phyloP scores from a whole-genome alignment of 2,797 vertebrate genomes.

The Alcedo quadribrachys region DNA sequence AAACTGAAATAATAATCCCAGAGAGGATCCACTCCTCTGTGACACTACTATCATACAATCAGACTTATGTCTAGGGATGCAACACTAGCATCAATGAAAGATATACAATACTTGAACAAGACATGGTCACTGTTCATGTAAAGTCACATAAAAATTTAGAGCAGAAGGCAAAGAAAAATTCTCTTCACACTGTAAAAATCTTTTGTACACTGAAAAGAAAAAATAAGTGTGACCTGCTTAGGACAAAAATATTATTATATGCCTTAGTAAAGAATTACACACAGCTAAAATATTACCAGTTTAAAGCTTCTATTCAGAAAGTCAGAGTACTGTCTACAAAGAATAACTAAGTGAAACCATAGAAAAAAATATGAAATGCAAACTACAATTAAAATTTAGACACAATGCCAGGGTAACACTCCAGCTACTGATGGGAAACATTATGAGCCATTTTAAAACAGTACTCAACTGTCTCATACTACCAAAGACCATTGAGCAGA shows the following conservation, averaged over 20 bases:
- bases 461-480: neutral
- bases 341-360: neutral
- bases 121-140: neutral
- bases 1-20: neutral
- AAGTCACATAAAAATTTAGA: neutral
- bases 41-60: neutral
- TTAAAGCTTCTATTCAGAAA: neutral
- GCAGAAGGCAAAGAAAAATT: neutral
- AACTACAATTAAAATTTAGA: neutral
- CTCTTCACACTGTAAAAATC: neutral
- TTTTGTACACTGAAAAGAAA: neutral
- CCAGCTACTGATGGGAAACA: neutral
- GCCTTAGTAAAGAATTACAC: neutral
- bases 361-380: neutral
- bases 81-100: neutral
- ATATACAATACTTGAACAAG: neutral
- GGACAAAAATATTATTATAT: neutral
- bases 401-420: neutral
- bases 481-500: neutral
- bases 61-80: neutral
- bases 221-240: neutral
- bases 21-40: neutral
- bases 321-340: neutral
- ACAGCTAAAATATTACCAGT: neutral
- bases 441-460: neutral